Percentiles rank a stretch among this genome's conserved stretches.
These are phyloP conservation scores for Catagonus wagneri DNA, from an alignment of 2,113 vertebrate genomes.

Conservation along the genomic window DNA sequence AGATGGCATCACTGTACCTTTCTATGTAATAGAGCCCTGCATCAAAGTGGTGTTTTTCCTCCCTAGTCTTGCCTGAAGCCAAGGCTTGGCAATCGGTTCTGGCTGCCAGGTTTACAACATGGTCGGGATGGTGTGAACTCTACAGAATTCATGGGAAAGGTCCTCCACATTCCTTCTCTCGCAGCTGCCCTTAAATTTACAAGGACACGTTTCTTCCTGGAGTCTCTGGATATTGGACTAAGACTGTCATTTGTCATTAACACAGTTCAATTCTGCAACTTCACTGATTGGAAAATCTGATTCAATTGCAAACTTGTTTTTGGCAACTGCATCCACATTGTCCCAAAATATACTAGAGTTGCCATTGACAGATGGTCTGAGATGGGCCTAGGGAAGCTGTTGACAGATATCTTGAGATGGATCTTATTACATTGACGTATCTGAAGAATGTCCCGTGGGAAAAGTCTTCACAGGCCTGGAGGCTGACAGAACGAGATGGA, in stretches of 20 bases:
- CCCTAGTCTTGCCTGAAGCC: background rate
- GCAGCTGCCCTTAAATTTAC: conserved; percentile 15
- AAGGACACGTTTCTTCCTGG: background rate
- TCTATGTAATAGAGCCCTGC: background rate
- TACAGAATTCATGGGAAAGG: background rate
- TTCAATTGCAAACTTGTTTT: conserved; percentile 57
- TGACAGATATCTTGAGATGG: conserved; percentile 68
- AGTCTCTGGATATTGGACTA: conserved; percentile 30
- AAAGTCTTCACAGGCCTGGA: conserved; percentile 57
- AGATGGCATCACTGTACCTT: accelerated
- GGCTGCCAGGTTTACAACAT: background rate
- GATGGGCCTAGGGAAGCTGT: conserved; percentile 52
- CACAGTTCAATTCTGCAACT: conserved; percentile 48
- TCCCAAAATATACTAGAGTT: conserved; percentile 75
- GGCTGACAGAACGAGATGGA: conserved; percentile 54
- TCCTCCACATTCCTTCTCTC: background rate
- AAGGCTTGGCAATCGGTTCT: background rate
- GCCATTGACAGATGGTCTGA: conserved; percentile 73
- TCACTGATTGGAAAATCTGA: conserved; percentile 57
- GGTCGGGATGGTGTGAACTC: background rate
- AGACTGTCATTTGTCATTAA: conserved; percentile 66
- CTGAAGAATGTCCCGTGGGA: conserved; percentile 57
- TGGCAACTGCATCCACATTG: conserved; percentile 53
- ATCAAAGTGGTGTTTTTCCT: background rate
- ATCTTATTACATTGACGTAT: conserved; percentile 59